Evolutionary conservation across 2,888 invertebrate genomes (phyloP), one percentile per base, ranked within the genome.

Genomic region (Embidobia sp.): DNA sequence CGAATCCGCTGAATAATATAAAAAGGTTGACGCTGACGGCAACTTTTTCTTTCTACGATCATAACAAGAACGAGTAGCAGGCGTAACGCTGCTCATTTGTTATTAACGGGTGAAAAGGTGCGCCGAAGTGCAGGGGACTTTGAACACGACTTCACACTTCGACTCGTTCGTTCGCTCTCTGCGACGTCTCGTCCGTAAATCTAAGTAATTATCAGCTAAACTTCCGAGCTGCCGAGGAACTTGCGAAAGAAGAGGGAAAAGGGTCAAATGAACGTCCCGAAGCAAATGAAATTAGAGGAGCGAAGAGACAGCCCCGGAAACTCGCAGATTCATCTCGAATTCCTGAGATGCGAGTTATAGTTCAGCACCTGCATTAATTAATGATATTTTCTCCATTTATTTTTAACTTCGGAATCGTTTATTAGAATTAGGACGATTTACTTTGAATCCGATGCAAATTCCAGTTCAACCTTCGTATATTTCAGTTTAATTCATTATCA

Each of bases 91-190:
- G 80, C 85, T 89, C 89, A 88, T 89, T 87, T 86, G 88, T 87
- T 89, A 89, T 89, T 89, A 88, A 81, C 83, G 82, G 82, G 79
- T 79, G 77, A 80, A 83, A 81, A 81, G 84, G 83, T 83, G 85
- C 80, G 83, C 80, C 83, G 83, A 85, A 85, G 87, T 85, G 86
- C 85, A 82, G 85, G 82, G 79, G 82, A 81, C 85, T 86, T 85
- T 84, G 88, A 89, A 89, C 89, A 89, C 87, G 89, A 88, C 87
- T 89, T 89, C 87, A 89, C 89, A 89, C 89, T 89, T 86, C 87
- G 87, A 86, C 87, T 86, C 87, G 82, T 79, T 79, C 79, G 57
- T 61, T 78, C 77, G 67, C 79, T 73, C 69, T 57, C 75, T 63
- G 69, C 78, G 55, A 74, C 69, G 49, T 72, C 83, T 80, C 80